A percentile compares a stretch with the other conserved stretches of the same genome.
These are phyloP conservation scores for Andrena marginata DNA, from an alignment of 2,888 invertebrate species.

Conservation along the genomic window DNA sequence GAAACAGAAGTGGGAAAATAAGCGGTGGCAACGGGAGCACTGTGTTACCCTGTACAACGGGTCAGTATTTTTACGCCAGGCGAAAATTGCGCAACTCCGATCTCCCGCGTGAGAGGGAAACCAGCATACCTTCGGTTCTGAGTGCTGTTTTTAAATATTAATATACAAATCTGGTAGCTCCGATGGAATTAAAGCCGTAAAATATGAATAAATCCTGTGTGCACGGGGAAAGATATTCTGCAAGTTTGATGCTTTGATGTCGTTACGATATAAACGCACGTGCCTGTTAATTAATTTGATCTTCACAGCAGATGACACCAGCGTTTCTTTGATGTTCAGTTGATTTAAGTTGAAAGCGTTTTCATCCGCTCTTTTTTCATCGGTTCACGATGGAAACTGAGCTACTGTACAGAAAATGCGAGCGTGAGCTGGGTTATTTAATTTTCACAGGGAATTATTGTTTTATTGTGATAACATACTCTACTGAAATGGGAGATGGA, in stretches of 20 bases:
- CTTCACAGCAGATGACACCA: background rate
- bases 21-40: conserved; percentile 39
- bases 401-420: background rate
- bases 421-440: background rate
- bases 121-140: background rate
- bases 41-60: conserved; percentile 24
- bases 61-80: conserved; percentile 45
- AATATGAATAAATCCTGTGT: too few species aligned
- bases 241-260: background rate
- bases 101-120: background rate
- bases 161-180: too few species aligned
- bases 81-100: conserved; percentile 1
- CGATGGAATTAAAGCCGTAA: too few species aligned
- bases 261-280: background rate
- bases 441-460: too few species aligned
- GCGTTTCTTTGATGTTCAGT: conserved; percentile 27
- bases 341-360: conserved; percentile 22
- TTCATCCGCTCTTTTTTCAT: background rate
- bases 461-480: too few species aligned
- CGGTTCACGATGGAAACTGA: background rate
- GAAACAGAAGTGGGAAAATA: conserved; percentile 34
- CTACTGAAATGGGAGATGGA: too few species aligned
- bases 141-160: too few species aligned
- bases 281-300: conserved; percentile 18
- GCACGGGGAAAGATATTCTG: too few species aligned